These are phyloP conservation scores for Chamaetylas fuelleborni DNA, from an alignment of 2,113 vertebrate genomes.

Conservation along the genomic window DNA sequence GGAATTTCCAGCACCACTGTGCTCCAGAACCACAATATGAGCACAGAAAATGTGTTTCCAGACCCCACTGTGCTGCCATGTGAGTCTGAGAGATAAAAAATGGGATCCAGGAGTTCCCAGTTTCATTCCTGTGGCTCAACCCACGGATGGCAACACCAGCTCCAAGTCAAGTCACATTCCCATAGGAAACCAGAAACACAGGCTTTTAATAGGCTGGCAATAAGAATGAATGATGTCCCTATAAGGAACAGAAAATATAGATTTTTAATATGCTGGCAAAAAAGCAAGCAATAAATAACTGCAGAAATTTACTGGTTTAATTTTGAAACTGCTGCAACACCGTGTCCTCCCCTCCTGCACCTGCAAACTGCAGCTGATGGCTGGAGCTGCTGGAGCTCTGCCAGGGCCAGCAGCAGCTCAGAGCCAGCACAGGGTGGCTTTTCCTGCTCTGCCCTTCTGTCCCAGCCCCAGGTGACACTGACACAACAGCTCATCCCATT, in stretches of 20 bases:
- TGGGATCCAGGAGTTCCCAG: neutral
- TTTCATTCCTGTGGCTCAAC: neutral
- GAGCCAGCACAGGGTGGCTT: accelerated
- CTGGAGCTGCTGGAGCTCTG: neutral
- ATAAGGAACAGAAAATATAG: neutral
- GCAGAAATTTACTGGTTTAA: neutral
- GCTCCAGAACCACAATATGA: neutral
- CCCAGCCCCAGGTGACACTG: neutral
- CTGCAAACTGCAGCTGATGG: neutral
- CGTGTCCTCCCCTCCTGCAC: accelerated
- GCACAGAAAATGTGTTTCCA: neutral
- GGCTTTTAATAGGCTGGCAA: neutral
- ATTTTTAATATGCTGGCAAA: neutral
- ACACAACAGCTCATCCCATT: neutral
- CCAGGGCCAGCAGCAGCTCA: neutral
- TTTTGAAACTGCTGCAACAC: neutral
- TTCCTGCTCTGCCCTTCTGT: neutral
- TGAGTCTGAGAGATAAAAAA: neutral
- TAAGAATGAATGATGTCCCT: neutral
- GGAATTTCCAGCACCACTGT: neutral
- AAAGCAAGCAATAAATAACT: neutral
- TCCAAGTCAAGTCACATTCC: neutral
- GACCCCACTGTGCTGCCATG: accelerated
- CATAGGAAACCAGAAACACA: neutral
- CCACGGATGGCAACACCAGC: neutral